These are phyloP conservation scores for Xiphophorus birchmanni DNA, from an alignment of 2,797 vertebrate genomes.

Conservation along the genomic window DNA sequence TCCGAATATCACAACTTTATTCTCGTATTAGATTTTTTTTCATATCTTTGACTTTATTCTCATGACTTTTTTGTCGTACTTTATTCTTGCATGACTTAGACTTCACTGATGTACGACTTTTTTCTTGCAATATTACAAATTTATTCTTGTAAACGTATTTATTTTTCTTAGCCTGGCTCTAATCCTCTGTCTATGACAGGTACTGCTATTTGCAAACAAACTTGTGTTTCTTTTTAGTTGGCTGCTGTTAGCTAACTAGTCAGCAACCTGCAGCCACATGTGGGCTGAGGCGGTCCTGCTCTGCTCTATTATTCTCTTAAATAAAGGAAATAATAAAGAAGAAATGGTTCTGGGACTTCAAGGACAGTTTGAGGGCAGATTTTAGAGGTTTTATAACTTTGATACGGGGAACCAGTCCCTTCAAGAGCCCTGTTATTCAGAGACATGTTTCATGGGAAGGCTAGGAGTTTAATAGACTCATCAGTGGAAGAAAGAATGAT, in stretches of 20 bases:
- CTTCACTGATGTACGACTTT: too few species aligned
- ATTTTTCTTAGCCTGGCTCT: too few species aligned
- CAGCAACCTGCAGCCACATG: not conserved
- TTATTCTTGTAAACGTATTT: too few species aligned
- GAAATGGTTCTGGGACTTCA: not conserved
- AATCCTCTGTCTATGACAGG: too few species aligned
- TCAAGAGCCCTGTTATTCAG: not conserved
- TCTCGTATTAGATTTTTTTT: too few species aligned
- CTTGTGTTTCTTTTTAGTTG: not conserved
- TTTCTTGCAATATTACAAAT: too few species aligned
- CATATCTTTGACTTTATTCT: too few species aligned
- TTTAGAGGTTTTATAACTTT: not conserved
- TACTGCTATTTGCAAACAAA: not conserved
- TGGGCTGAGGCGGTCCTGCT: not conserved
- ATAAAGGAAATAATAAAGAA: too few species aligned
- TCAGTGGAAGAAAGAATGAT: not conserved
- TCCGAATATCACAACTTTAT: too few species aligned
- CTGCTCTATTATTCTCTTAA: not conserved
- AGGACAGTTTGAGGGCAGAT: not conserved
- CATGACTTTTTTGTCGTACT: too few species aligned
- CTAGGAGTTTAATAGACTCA: not conserved
- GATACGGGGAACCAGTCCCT: not conserved
- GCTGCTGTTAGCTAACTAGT: not conserved
- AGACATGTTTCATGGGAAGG: not conserved
- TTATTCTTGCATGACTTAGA: too few species aligned